These are phyloP conservation scores for Hypanus sabinus DNA, from an alignment of 2,113 vertebrate genomes.

Conservation along the genomic window DNA sequence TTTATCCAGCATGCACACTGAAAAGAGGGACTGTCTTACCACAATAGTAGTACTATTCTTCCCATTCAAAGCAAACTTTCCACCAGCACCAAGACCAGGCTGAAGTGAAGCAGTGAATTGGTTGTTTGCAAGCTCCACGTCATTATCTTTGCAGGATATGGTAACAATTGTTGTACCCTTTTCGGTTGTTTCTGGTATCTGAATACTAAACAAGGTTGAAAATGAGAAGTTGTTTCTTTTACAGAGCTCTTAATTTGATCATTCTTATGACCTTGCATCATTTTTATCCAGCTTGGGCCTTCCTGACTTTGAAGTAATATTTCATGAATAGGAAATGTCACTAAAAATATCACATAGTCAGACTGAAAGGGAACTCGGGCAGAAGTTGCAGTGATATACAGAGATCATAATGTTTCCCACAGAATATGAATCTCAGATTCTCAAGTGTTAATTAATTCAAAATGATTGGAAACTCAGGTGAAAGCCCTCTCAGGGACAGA, in stretches of 20 bases:
- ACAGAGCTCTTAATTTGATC: neutral
- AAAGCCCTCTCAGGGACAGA: neutral
- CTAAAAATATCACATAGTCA: neutral
- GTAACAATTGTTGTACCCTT: neutral
- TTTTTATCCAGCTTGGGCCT: neutral
- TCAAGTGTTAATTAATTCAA: neutral
- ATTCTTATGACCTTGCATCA: neutral
- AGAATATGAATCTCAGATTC: neutral
- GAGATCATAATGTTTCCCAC: neutral
- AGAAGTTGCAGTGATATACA: neutral
- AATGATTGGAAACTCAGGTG: neutral
- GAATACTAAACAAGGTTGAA: neutral
- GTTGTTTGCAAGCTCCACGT: constrained; percentile 11
- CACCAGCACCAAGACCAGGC: neutral
- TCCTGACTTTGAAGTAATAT: neutral
- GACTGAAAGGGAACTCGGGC: neutral
- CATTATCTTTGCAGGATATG: constrained; percentile 22
- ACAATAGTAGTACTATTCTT: constrained; percentile 2
- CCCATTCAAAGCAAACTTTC: constrained; percentile 4
- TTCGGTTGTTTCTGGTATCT: neutral
- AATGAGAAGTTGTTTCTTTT: neutral
- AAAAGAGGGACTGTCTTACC: constrained; percentile 6
- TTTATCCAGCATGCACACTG: neutral
- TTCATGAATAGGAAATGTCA: neutral
- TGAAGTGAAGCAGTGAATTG: neutral